Base-by-base conservation (phyloP, 2,797 vertebrate species). In the Steatocranus sp. region DNA sequence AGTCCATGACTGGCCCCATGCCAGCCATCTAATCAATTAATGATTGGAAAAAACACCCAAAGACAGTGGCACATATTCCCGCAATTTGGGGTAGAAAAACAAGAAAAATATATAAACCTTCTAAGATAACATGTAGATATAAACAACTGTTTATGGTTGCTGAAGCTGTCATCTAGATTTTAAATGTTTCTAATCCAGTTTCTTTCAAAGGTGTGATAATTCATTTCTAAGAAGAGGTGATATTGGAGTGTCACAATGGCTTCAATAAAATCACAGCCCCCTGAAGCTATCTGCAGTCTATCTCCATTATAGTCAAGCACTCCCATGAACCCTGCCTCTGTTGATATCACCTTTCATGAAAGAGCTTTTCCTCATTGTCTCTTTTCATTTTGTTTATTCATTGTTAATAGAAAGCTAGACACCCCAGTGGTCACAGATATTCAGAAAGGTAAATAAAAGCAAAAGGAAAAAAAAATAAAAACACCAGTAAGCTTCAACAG, bases 291-390 rank as follows among this genome's bases (percentile, higher is more conserved):
- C 93, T 91, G 91, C 92, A 91, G 93, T 95, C 95, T 86, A 88
- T 95, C 94, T 95, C 93, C 91, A 96, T 96, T 96, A 96, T 85
- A 93, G 91, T 94, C 93, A 91, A 93, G 91, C 84, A 86, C 91
- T 88, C 90, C 92, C 83, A 75, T 92, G 94, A 94, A 94, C 94
- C 90, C 86, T 84, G 87, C 85, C 91, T 89, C 86, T 92, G 82
- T 83, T 95, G 91, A 93, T 94, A 93, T 89, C 91, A 93, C 89
- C 86, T 89, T 90, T 92, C 91, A 94, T 92, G 88, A 95, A 94
- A 92, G 86, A 90, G 83, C 77, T 81, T 90, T 86, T 74, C 82
- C 83, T 89, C 79, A 89, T 87, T 88, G 90, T 88, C 91, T 88
- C 77, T 86, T 88, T 92, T 90, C 68, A 85, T 91, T 92, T 80